phyloP scores from a whole-genome alignment of 23 tunicate species.

The Trididemnum nubilum region DNA sequence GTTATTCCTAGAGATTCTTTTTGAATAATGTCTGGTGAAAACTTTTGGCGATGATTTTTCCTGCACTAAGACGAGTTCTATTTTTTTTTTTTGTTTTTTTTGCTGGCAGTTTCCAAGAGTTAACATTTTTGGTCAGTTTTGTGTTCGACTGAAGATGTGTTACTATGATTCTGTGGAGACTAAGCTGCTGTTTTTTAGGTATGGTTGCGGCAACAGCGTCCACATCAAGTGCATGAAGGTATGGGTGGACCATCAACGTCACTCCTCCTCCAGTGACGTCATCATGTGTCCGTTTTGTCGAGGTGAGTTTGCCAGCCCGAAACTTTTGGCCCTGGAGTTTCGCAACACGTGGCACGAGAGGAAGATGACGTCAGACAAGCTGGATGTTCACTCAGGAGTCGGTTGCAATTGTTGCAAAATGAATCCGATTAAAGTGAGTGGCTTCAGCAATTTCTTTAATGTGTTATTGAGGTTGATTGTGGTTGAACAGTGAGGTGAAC shows the following conservation, averaged over 20 bases:
- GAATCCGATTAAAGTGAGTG: constrained; percentile 72
- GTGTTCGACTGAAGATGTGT: too few species aligned
- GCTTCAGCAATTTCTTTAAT: not conserved
- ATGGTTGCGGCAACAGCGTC: constrained; percentile 95
- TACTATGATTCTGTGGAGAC: too few species aligned
- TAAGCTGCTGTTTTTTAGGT: too few species aligned
- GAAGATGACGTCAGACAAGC: constrained; percentile 4
- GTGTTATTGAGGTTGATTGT: too few species aligned
- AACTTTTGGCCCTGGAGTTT: constrained; percentile 43
- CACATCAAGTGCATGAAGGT: constrained; percentile 97
- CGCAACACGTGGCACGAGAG: constrained; percentile 53
- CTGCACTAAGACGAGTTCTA: too few species aligned
- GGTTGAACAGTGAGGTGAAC: too few species aligned
- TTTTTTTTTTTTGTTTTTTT: too few species aligned
- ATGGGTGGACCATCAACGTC: constrained; percentile 92
- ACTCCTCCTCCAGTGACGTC: constrained; percentile 30
- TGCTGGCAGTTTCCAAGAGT: too few species aligned
- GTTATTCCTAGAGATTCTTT: too few species aligned
- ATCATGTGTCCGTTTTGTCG: constrained; percentile 88
- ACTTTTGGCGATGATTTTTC: too few species aligned
- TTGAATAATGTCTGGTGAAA: too few species aligned
- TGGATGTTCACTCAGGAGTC: constrained; percentile 47
- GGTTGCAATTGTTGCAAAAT: constrained; percentile 59
- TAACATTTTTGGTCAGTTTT: too few species aligned
- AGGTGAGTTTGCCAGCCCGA: constrained; percentile 60